Evolutionary conservation across 2,888 invertebrate species (phyloP).

Genomic region (Operophtera brumata): DNA sequence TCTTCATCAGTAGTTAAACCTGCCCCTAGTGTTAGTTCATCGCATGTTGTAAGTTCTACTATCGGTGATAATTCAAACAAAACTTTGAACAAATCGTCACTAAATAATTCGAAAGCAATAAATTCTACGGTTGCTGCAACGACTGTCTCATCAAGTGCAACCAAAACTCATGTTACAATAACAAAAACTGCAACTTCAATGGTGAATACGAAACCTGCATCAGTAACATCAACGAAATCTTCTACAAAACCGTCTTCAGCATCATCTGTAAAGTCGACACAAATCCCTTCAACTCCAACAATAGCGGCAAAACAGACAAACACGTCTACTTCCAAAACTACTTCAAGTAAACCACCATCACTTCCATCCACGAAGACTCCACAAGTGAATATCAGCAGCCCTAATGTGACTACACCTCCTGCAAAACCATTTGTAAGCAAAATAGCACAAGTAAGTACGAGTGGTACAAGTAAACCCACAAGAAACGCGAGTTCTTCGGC

Average conservation of each 20-base stretch:
- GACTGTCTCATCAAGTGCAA: conserved; percentile 15
- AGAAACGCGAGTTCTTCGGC: conserved; percentile 3
- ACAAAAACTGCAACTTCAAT: conserved; percentile 9
- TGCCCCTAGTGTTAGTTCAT: conserved; percentile 10
- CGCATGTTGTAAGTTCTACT: conserved; percentile 5
- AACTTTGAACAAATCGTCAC: not conserved
- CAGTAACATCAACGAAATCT: conserved; percentile 14
- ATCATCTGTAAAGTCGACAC: conserved; percentile 15
- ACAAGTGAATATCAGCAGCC: conserved; percentile 13
- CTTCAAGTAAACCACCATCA: conserved; percentile 11
- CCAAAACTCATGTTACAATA: conserved; percentile 22
- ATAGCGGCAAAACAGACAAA: conserved; percentile 21
- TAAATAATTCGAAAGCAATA: conserved; percentile 2
- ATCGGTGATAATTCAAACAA: conserved; percentile 4
- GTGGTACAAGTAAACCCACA: conserved; percentile 11
- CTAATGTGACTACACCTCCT: conserved; percentile 11
- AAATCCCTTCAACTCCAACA: conserved; percentile 23
- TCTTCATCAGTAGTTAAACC: conserved; percentile 25
- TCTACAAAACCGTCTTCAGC: conserved; percentile 20
- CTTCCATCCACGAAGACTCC: conserved; percentile 20
- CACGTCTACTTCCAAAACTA: conserved; percentile 16
- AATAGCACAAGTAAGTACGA: conserved; percentile 22
- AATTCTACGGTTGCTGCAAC: not conserved
- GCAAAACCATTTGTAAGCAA: conserved; percentile 20
- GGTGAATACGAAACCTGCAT: conserved; percentile 8